These are phyloP conservation scores for Lysiphlebus fabarum DNA, from an alignment of 1,140 invertebrate species.

Conservation along the genomic window DNA sequence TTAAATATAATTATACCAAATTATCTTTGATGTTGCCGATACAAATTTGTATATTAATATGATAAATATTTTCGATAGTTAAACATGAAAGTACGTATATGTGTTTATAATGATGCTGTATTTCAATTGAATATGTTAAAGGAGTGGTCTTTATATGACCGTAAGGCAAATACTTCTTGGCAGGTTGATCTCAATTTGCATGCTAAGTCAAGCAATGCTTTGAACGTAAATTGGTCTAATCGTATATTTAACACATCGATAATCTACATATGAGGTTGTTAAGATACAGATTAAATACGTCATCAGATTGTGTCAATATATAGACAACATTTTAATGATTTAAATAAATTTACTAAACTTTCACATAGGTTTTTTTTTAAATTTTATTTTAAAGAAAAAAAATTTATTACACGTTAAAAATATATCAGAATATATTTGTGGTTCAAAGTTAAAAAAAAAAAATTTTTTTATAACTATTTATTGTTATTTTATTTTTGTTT, in stretches of 20 bases:
- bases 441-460: no score
- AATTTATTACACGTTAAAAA: no score
- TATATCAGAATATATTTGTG: no score
- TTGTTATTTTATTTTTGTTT: no score
- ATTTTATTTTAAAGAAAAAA: no score
- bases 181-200: conserved; percentile 20
- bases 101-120: conserved; percentile 4
- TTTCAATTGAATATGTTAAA: conserved; percentile 14
- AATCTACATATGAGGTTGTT: conserved; percentile 16
- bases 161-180: conserved; percentile 16
- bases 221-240: conserved; percentile 22
- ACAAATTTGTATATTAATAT: not conserved
- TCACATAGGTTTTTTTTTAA: no score
- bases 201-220: conserved; percentile 16
- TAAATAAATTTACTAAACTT: no score
- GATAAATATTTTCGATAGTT: not conserved
- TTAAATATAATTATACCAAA: not conserved
- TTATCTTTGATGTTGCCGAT: conserved; percentile 6
- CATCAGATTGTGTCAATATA: not conserved
- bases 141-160: conserved; percentile 20
- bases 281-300: conserved; percentile 9
- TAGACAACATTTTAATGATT: no score
- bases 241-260: conserved; percentile 15
- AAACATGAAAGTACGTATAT: conserved; percentile 21
- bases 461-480: no score